Evolutionary conservation across 2,113 vertebrate species (phyloP).

Genomic region (Psittacus erithacus): DNA sequence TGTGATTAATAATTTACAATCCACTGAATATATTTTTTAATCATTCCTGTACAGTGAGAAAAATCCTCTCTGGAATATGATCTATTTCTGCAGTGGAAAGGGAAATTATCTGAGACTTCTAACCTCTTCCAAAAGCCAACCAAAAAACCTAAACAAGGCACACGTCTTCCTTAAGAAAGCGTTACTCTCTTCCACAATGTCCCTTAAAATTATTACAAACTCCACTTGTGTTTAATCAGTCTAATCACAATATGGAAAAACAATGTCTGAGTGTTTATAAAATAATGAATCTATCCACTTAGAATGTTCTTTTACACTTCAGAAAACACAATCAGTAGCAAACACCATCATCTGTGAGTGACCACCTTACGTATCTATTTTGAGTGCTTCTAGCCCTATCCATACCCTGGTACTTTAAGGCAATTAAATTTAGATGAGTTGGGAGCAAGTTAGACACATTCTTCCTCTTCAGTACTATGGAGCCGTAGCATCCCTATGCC

Average conservation of each 20-base stretch:
- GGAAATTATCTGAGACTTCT: not conserved
- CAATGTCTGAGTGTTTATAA: not conserved
- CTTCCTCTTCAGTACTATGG: not conserved
- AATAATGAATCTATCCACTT: not conserved
- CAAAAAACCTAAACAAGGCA: not conserved
- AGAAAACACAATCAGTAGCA: not conserved
- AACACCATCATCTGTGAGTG: constrained; percentile 26
- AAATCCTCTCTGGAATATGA: constrained; percentile 46
- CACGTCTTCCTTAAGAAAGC: not conserved
- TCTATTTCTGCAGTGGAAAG: constrained; percentile 34
- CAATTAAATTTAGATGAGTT: not conserved
- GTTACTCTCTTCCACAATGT: not conserved
- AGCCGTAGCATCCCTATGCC: not conserved
- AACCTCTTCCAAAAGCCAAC: not conserved
- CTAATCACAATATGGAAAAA: not conserved
- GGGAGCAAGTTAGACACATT: not conserved
- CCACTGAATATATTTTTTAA: constrained; percentile 40
- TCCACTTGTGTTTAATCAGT: not conserved
- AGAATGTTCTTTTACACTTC: not conserved
- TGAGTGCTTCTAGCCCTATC: not conserved
- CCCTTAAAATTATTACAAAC: not conserved
- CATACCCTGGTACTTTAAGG: not conserved
- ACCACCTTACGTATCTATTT: not conserved
- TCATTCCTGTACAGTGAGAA: constrained; percentile 45
- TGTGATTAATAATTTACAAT: constrained; percentile 72